Evolutionary conservation across 2,888 invertebrate genomes (phyloP).

Genomic region (Drosophila atripex): DNA sequence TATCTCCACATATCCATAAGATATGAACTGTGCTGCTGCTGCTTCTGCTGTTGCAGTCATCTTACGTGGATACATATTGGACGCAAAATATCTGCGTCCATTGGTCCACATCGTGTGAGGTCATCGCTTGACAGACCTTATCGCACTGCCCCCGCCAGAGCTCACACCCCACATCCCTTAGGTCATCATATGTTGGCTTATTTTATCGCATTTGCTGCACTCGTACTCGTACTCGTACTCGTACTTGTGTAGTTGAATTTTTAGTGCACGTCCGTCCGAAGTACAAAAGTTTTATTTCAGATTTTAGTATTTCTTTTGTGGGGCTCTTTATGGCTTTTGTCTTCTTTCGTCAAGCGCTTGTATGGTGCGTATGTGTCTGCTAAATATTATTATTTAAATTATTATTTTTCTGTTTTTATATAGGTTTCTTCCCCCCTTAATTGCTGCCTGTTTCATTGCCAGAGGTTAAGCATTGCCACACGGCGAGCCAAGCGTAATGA

Average conservation of each 20-base stretch:
- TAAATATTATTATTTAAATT: constrained; percentile 55
- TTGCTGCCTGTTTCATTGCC: constrained; percentile 65
- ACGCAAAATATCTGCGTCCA: constrained; percentile 46
- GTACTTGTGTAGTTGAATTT: constrained; percentile 41
- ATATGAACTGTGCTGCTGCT: not conserved
- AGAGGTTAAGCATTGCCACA: constrained; percentile 52
- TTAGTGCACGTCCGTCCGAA: constrained; percentile 44
- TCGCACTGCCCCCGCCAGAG: constrained; percentile 25
- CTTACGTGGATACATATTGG: no score
- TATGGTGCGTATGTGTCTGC: constrained; percentile 27
- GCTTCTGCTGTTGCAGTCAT: constrained; percentile 26
- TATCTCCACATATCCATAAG: constrained; percentile 7
- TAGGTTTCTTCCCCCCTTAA: constrained; percentile 32
- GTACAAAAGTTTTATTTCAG: constrained; percentile 21
- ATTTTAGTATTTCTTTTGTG: constrained; percentile 13
- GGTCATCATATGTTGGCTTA: constrained; percentile 2
- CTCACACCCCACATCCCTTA: not conserved
- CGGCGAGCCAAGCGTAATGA: constrained; percentile 33
- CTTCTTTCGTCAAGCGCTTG: constrained; percentile 34
- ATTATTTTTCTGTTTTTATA: constrained; percentile 42
- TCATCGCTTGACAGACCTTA: constrained; percentile 71
- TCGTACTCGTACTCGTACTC: constrained; percentile 32
- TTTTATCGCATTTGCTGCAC: constrained; percentile 45
- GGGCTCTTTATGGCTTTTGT: constrained; percentile 37
- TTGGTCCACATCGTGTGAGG: constrained; percentile 76